Percentiles rank a stretch among this genome's conserved stretches.
Evolutionary conservation across 1,140 invertebrate genomes (phyloP).

Genomic region (Drosophila teissieri): DNA sequence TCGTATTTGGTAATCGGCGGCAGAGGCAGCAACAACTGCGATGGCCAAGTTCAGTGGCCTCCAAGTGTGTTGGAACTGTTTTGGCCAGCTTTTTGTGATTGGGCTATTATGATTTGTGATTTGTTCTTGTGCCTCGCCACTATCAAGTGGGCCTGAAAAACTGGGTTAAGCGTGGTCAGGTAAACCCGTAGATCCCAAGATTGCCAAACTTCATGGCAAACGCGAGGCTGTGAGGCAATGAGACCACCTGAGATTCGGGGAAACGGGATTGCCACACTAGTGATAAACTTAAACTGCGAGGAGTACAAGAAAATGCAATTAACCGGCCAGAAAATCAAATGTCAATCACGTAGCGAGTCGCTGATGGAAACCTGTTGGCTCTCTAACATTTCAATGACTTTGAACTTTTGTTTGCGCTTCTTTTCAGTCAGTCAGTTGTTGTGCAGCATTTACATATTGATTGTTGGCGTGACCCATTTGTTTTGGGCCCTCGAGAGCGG

Average conservation of each 20-base stretch:
- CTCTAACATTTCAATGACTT: slow-evolving; percentile 78
- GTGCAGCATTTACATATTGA: slow-evolving; percentile 67
- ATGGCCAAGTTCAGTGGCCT: slow-evolving; percentile 77
- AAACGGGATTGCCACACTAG: slow-evolving; percentile 43
- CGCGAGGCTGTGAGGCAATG: slow-evolving; percentile 18
- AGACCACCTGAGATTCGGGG: slow-evolving; percentile 9
- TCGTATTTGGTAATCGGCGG: slow-evolving; percentile 73
- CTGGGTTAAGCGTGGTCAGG: slow-evolving; percentile 71
- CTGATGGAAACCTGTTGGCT: slow-evolving; percentile 61
- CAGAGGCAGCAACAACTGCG: slow-evolving; percentile 27
- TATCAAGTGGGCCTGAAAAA: slow-evolving; percentile 29
- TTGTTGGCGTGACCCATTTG: slow-evolving; percentile 76
- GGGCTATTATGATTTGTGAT: slow-evolving; percentile 42
- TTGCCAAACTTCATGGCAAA: slow-evolving; percentile 8
- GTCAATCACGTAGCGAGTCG: slow-evolving; percentile 64
- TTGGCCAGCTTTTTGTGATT: slow-evolving; percentile 21
- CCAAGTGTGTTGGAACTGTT: slow-evolving; percentile 69
- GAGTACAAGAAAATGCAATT: slow-evolving; percentile 75
- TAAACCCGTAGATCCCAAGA: not conserved
- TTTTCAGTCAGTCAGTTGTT: slow-evolving; percentile 1
- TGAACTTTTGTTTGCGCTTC: slow-evolving; percentile 58
- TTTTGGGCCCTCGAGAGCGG: slow-evolving; percentile 48
- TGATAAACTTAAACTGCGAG: not conserved
- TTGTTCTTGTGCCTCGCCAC: slow-evolving; percentile 18
- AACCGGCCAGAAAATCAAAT: slow-evolving; percentile 63